Percentiles rank a stretch among this genome's conserved stretches.
Evolutionary conservation across 2,113 vertebrate species (phyloP).

Genomic region (Melanerpes formicivorus): DNA sequence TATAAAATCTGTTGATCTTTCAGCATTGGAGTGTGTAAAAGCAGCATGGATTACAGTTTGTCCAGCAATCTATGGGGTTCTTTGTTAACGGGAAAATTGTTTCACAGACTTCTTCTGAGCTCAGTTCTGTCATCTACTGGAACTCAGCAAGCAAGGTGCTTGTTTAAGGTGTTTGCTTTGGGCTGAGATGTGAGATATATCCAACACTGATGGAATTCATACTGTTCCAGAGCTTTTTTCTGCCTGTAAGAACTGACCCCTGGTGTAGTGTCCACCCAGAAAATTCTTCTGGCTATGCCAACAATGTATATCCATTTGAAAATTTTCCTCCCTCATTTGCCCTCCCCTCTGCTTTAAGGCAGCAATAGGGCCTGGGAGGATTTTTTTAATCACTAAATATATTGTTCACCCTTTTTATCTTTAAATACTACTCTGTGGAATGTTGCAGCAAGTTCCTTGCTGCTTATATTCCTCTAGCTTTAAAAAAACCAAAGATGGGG

Average conservation of each 20-base stretch:
- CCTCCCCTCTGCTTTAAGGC: neutral
- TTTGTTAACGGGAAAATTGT: neutral
- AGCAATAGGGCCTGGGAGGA: rapidly evolving
- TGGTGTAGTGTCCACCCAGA: neutral
- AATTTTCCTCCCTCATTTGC: neutral
- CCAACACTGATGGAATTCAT: neutral
- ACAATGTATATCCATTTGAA: neutral
- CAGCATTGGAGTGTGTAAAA: neutral
- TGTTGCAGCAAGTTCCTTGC: neutral
- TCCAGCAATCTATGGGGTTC: neutral
- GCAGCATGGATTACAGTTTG: neutral
- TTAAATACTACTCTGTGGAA: neutral
- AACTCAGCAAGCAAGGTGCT: neutral
- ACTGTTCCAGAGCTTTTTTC: neutral
- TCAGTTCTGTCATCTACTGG: neutral
- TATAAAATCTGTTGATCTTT: conserved; percentile 28
- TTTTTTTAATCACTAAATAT: neutral
- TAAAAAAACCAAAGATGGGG: neutral
- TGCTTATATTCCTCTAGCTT: neutral
- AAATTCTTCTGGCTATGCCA: neutral
- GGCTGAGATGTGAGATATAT: neutral
- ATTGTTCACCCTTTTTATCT: neutral
- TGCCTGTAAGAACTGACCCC: neutral
- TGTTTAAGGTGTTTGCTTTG: neutral
- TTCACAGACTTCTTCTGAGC: neutral